Evolutionary conservation across 1,140 invertebrate genomes (phyloP).

Genomic region (Ceratina calcarata): DNA sequence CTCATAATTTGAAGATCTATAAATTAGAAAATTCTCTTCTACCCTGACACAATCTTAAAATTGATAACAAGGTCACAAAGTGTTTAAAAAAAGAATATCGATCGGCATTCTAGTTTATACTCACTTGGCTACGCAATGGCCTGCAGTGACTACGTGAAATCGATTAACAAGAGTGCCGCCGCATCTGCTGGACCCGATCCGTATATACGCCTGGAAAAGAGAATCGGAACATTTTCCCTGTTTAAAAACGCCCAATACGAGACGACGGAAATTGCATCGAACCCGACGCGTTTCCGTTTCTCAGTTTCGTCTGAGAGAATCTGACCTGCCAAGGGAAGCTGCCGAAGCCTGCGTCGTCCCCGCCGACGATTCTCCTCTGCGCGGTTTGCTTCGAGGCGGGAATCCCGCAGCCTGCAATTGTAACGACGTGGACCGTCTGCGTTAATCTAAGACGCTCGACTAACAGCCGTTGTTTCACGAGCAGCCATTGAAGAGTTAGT

Average conservation of each 20-base stretch:
- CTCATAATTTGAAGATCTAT: too few species aligned
- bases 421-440: conserved; percentile 19
- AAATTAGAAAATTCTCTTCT: too few species aligned
- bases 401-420: conserved; percentile 89
- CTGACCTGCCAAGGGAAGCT: conserved; percentile 95
- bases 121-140: conserved; percentile 95
- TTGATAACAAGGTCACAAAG: too few species aligned
- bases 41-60: too few species aligned
- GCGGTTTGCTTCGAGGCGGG: conserved; percentile 90
- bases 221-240: conserved; percentile 14
- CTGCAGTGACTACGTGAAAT: conserved; percentile 96
- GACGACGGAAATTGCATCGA: background rate
- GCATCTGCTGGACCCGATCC: conserved; percentile 94
- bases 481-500: conserved; percentile 18
- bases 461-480: background rate
- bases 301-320: conserved; percentile 1
- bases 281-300: background rate
- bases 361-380: conserved; percentile 94
- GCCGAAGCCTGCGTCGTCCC: conserved; percentile 95
- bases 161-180: conserved; percentile 96
- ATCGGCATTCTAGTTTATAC: conserved; percentile 31
- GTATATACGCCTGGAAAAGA: conserved; percentile 90
- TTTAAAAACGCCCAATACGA: conserved; percentile 16
- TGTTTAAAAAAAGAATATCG: background rate
- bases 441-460: background rate